Evolutionary conservation across 2,888 invertebrate genomes (phyloP).

Genomic region (Norana najaformis): DNA sequence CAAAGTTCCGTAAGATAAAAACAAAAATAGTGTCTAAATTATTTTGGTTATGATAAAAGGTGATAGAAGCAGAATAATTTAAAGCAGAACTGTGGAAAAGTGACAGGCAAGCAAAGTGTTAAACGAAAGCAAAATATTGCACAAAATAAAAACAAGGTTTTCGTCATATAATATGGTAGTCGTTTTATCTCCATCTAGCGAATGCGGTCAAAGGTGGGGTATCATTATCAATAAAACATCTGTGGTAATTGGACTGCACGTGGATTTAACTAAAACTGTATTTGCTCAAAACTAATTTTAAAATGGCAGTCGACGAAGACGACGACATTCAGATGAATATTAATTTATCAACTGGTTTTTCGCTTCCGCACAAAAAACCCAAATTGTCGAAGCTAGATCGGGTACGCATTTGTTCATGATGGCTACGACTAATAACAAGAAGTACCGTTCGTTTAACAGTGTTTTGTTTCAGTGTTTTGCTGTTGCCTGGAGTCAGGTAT

Average conservation of each 20-base stretch:
- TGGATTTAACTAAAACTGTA: not conserved
- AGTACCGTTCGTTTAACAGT: too few relatives aligned
- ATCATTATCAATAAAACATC: not conserved
- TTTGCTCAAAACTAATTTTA: not conserved
- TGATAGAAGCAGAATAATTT: not conserved
- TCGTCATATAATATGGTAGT: not conserved
- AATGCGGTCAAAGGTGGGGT: not conserved
- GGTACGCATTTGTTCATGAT: not conserved
- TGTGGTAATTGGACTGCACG: not conserved
- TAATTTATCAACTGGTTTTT: not conserved
- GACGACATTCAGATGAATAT: slow-evolving; percentile 23
- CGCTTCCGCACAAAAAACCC: not conserved
- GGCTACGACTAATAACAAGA: not conserved
- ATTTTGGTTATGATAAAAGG: not conserved
- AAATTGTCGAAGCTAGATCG: not conserved
- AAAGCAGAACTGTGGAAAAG: not conserved
- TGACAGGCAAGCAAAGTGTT: not conserved
- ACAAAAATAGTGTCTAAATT: not conserved
- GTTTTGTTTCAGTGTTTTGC: too few relatives aligned
- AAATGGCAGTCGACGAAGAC: not conserved
- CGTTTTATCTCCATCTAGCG: not conserved
- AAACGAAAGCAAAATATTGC: not conserved
- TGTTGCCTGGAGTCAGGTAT: too few relatives aligned
- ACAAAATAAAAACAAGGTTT: not conserved
- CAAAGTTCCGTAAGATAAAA: too few relatives aligned